Conservation (phyloP, 2,888 invertebrate genomes). For the Papilio gigon region DNA sequence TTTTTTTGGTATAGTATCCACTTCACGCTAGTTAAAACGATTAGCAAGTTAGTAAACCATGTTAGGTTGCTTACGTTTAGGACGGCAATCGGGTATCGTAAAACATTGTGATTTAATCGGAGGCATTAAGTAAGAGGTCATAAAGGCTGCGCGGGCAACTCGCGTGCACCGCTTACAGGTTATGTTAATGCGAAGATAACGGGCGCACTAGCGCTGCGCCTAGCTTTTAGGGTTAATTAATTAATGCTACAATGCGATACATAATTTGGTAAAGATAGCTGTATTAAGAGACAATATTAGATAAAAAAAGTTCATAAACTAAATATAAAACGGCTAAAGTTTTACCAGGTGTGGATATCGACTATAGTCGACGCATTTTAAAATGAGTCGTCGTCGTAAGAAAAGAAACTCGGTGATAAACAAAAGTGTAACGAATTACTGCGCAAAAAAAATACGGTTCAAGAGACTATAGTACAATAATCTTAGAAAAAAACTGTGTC, state of each 20-base stretch:
- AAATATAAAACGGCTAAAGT: too few relatives aligned
- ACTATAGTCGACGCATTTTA: too few relatives aligned
- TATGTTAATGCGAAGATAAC: slow-evolving; percentile 12
- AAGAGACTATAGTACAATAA: too few relatives aligned
- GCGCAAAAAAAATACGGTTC: too few relatives aligned
- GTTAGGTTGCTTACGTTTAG: background rate
- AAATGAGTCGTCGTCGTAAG: too few relatives aligned
- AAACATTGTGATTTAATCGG: slow-evolving; percentile 20
- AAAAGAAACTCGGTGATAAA: too few relatives aligned
- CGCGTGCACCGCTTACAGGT: background rate
- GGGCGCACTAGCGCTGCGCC: slow-evolving; percentile 14
- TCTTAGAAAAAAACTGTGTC: too few relatives aligned
- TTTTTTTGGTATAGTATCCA: too few relatives aligned
- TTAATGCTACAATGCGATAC: background rate
- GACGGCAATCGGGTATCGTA: background rate
- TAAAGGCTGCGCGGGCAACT: slow-evolving; percentile 11
- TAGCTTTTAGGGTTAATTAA: slow-evolving; percentile 12
- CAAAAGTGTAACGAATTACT: too few relatives aligned
- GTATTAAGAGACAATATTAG: background rate
- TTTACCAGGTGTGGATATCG: too few relatives aligned
- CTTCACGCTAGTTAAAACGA: too few relatives aligned
- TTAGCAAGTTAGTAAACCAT: too few relatives aligned
- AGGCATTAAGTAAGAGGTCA: slow-evolving; percentile 19
- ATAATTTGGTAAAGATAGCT: background rate
- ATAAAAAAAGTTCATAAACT: background rate